Evolutionary conservation across 2,888 invertebrate genomes (phyloP).

Genomic region (Imbricaverruca yamaguchii): DNA sequence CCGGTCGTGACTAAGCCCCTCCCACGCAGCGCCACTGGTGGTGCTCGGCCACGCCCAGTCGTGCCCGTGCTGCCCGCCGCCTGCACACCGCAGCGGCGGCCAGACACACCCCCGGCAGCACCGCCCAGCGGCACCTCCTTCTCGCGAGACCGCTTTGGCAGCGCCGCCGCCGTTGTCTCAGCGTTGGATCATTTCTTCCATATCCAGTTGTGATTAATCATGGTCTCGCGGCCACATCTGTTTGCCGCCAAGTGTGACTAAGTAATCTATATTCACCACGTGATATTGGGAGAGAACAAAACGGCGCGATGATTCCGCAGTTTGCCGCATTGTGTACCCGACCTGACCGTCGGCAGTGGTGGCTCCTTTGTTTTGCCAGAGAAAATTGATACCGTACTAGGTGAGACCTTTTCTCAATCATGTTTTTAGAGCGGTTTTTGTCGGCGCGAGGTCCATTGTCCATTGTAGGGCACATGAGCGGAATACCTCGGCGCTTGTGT

Average conservation of each 20-base stretch:
- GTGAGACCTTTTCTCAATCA: conserved; percentile 18
- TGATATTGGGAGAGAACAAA: conserved; percentile 14
- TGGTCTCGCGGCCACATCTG: background rate
- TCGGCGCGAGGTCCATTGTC: background rate
- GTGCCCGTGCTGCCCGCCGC: too few species aligned
- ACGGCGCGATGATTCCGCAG: conserved; percentile 3
- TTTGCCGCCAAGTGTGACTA: background rate
- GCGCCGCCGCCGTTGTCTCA: too few species aligned
- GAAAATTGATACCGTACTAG: conserved; percentile 18
- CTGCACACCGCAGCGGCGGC: too few species aligned
- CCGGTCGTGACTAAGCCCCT: too few species aligned
- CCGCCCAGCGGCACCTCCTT: too few species aligned
- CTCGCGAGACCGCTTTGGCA: too few species aligned
- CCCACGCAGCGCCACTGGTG: too few species aligned
- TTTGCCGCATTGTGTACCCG: background rate
- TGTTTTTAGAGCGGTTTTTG: conserved; percentile 15
- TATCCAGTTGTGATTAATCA: conserved; percentile 9
- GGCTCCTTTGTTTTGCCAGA: conserved; percentile 4
- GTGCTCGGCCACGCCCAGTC: too few species aligned
- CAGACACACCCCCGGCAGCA: too few species aligned
- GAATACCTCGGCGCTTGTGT: background rate
- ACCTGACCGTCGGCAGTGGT: background rate
- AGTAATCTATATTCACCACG: conserved; percentile 20
- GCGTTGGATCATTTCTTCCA: background rate
- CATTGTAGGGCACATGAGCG: background rate